Conservation (phyloP, 2,888 invertebrate species). For the Toxonevra muliebris region DNA sequence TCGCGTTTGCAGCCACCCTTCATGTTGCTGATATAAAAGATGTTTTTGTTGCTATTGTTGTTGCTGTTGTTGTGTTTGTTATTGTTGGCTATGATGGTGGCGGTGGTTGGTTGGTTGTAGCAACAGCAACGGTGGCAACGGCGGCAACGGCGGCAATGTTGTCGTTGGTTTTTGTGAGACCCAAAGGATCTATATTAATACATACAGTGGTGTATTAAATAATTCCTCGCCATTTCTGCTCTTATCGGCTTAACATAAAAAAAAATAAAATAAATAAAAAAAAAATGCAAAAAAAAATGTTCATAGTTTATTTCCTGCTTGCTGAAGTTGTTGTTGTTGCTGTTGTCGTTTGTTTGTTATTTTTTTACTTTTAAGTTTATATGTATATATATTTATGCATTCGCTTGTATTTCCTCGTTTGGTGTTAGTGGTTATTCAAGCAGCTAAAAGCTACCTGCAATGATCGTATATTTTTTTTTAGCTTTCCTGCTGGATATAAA, state of each 20-base stretch:
- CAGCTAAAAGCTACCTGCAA: too few relatives aligned
- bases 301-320: background rate
- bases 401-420: background rate
- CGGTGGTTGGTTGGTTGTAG: background rate
- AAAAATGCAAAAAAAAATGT: background rate
- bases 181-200: constrained; percentile 45
- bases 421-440: too few relatives aligned
- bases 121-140: too few relatives aligned
- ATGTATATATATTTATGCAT: background rate
- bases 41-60: too few relatives aligned
- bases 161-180: constrained; percentile 48
- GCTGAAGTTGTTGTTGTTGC: background rate
- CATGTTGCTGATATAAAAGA: constrained; percentile 42
- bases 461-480: too few relatives aligned
- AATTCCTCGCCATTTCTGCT: constrained; percentile 32
- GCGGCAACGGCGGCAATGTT: constrained; percentile 33
- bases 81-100: constrained; percentile 8
- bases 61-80: constrained; percentile 12
- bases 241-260: constrained; percentile 35
- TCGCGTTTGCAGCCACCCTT: constrained; percentile 48
- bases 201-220: constrained; percentile 24
- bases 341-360: background rate
- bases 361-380: background rate
- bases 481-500: too few relatives aligned
- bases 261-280: too few relatives aligned